Conservation (phyloP, 1,140 invertebrate species). For the Harpegnathos saltator region DNA sequence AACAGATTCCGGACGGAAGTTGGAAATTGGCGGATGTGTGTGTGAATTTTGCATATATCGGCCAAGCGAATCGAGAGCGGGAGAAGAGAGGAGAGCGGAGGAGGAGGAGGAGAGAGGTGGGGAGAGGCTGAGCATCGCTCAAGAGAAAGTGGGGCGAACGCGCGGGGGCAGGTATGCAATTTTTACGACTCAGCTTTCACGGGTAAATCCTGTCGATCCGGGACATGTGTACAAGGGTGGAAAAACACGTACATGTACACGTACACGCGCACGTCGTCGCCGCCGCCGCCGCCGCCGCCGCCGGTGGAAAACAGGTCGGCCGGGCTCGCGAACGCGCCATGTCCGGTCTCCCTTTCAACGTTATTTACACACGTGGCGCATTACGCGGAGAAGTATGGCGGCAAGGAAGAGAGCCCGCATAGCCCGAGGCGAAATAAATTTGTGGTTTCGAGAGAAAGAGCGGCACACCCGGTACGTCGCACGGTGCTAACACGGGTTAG, state of each 20-base stretch:
- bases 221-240: constrained; percentile 16
- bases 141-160: constrained; percentile 30
- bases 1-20: background rate
- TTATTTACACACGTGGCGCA: constrained; percentile 42
- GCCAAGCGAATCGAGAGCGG: constrained; percentile 17
- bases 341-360: constrained; percentile 19
- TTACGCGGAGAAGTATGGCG: constrained; percentile 14
- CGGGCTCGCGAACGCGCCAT: background rate
- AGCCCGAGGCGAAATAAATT: constrained; percentile 37
- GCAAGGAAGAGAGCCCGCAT: background rate
- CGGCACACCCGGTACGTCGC: background rate
- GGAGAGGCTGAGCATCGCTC: background rate
- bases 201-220: constrained; percentile 45
- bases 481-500: background rate
- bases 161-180: constrained; percentile 41
- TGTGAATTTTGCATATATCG: constrained; percentile 14
- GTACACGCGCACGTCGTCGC: no score
- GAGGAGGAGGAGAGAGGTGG: no score
- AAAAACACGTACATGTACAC: constrained; percentile 28
- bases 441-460: constrained; percentile 5
- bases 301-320: background rate
- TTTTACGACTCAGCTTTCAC: constrained; percentile 42
- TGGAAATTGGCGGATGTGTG: background rate
- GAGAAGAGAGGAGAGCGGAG: no score
- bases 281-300: no score